Evolutionary conservation across 2,888 invertebrate species (phyloP).

Genomic region (Lydus trimaculatus): DNA sequence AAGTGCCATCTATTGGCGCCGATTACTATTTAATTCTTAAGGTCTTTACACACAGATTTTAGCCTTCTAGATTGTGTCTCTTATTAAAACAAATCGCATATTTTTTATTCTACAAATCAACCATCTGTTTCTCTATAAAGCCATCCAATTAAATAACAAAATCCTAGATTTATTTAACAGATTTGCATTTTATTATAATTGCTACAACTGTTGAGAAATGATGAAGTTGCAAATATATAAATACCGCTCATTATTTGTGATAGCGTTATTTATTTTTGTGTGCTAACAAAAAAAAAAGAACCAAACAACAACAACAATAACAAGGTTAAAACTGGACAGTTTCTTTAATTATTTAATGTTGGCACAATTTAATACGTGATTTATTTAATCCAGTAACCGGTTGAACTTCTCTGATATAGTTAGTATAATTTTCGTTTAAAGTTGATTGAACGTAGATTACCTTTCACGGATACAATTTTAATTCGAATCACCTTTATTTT

Average conservation of each 20-base stretch:
- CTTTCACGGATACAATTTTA: conserved; percentile 1
- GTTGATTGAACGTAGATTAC: conserved; percentile 5
- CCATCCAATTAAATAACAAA: not conserved
- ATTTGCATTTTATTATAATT: not conserved
- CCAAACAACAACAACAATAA: no score
- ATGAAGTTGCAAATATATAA: no score
- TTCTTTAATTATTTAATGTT: not conserved
- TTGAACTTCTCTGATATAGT: not conserved
- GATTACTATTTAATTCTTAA: no score
- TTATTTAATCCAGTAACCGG: conserved; percentile 2
- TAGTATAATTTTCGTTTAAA: not conserved
- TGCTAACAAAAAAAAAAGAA: no score
- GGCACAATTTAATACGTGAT: not conserved
- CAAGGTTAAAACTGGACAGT: not conserved
- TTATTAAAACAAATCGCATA: not conserved
- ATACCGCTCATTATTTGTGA: no score
- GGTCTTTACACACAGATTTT: no score
- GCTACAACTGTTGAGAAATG: not conserved
- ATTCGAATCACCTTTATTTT: no score
- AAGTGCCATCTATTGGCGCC: no score
- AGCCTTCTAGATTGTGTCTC: no score
- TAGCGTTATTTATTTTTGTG: no score
- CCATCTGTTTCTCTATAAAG: not conserved
- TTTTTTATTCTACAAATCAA: not conserved
- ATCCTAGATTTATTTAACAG: not conserved